Percentiles rank a stretch among this genome's conserved stretches.
Evolutionary conservation across 2,888 invertebrate species (phyloP).

Genomic region (Augochlorella aurata): DNA sequence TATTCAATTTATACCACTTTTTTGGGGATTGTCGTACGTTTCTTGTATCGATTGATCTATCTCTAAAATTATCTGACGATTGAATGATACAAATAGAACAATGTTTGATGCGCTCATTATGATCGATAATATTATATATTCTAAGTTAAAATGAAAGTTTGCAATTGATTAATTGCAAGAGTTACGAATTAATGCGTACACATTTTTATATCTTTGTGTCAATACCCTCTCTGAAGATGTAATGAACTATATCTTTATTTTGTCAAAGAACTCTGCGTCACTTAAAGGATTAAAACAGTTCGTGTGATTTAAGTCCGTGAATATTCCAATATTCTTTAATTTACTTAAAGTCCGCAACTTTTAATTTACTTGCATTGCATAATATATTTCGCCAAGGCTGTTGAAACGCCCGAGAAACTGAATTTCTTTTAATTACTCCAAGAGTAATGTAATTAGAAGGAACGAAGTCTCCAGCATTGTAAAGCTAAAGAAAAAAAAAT

Average conservation of each 20-base stretch:
- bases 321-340: neutral
- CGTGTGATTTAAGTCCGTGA: conserved; percentile 1
- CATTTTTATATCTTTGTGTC: too few species aligned
- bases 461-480: neutral
- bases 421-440: neutral
- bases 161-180: too few species aligned
- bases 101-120: too few species aligned
- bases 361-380: neutral
- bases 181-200: too few species aligned
- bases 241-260: neutral
- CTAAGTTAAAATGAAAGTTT: too few species aligned
- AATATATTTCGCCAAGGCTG: neutral
- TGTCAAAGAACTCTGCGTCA: neutral
- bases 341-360: conserved; percentile 4
- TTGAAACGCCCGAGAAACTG: neutral
- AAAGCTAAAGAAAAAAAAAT: neutral
- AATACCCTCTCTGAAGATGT: too few species aligned
- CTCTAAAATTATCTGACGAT: too few species aligned
- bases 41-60: too few species aligned
- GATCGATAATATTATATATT: too few species aligned
- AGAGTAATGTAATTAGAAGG: neutral
- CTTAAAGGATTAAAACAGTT: neutral
- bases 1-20: too few species aligned
- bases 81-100: too few species aligned
- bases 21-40: too few species aligned